phyloP scores from a whole-genome alignment of 2,113 vertebrate genomes.

The Herpailurus yagouaroundi region DNA sequence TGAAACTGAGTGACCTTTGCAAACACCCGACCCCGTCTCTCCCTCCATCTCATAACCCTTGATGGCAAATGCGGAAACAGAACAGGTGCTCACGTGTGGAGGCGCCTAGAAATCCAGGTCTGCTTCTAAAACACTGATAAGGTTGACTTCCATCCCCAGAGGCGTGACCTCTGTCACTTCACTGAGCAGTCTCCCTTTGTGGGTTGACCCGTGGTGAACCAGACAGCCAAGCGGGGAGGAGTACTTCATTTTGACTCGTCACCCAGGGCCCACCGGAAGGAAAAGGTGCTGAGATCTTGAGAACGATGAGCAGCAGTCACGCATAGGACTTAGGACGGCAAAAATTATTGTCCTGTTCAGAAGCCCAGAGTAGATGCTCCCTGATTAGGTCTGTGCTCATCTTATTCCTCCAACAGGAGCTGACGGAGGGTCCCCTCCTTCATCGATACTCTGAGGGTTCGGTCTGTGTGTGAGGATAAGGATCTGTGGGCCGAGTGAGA shows the following conservation, averaged over 20 bases:
- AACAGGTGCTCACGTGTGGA: not conserved
- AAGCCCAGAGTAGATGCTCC: accelerated
- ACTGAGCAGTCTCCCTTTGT: too few relatives aligned
- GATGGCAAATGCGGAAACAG: not conserved
- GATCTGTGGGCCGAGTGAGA: constrained; percentile 54
- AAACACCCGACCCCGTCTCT: not conserved
- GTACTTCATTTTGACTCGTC: constrained; percentile 9
- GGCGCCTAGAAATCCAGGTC: not conserved
- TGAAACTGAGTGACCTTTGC: accelerated
- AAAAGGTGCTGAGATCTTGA: not conserved
- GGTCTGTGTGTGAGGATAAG: constrained; percentile 50
- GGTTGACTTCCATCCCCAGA: not conserved
- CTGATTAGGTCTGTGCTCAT: not conserved
- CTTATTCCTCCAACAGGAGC: not conserved
- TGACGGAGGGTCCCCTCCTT: not conserved
- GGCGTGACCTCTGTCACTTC: not conserved
- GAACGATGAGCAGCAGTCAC: not conserved
- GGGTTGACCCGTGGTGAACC: not conserved
- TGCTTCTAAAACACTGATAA: not conserved
- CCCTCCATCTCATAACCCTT: not conserved
- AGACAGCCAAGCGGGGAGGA: not conserved
- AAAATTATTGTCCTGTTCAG: not conserved
- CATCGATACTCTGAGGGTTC: constrained; percentile 43
- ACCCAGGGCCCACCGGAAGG: not conserved
- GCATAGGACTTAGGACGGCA: not conserved